phyloP scores from a whole-genome alignment of 2,797 vertebrate species.

The Hydrocynus forskahlii region DNA sequence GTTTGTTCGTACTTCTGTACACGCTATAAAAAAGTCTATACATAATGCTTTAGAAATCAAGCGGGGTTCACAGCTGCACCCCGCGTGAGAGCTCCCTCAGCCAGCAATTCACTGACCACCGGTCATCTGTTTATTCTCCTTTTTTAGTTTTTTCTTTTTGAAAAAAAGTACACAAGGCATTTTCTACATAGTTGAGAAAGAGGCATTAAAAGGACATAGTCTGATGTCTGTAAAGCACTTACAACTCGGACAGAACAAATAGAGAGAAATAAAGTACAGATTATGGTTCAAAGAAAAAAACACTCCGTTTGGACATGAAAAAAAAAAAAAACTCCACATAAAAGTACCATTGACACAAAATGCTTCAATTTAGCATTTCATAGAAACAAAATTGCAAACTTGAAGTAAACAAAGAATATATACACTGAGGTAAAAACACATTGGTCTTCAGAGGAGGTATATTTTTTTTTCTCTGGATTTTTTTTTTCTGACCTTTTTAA shows the following conservation, averaged over 20 bases:
- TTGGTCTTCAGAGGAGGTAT: conserved; percentile 96
- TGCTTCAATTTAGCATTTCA: conserved; percentile 76
- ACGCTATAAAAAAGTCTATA: conserved; percentile 87
- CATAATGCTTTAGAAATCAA: conserved; percentile 80
- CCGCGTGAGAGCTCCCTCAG: conserved; percentile 66
- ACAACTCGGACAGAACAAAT: conserved; percentile 77
- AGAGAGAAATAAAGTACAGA: conserved; percentile 77
- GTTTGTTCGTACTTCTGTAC: conserved; percentile 75
- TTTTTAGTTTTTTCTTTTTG: conserved; percentile 19
- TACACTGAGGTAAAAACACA: conserved; percentile 98
- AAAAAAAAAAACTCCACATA: conserved; percentile 60
- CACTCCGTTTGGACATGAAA: conserved; percentile 73
- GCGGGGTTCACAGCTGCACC: conserved; percentile 66
- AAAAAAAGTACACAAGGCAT: conserved; percentile 77
- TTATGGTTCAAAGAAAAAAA: conserved; percentile 69
- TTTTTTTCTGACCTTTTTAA: conserved; percentile 71
- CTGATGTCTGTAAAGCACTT: conserved; percentile 82
- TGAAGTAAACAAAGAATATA: conserved; percentile 89
- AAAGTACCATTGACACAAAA: conserved; percentile 72
- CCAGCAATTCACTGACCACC: conserved; percentile 65
- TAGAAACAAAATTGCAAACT: conserved; percentile 86
- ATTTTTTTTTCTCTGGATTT: conserved; percentile 70
- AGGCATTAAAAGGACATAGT: conserved; percentile 63
- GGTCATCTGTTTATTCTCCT: conserved; percentile 34
- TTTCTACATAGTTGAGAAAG: conserved; percentile 80